phyloP scores from a whole-genome alignment of 2,888 invertebrate species.

The Mesorhabditis sp. region DNA sequence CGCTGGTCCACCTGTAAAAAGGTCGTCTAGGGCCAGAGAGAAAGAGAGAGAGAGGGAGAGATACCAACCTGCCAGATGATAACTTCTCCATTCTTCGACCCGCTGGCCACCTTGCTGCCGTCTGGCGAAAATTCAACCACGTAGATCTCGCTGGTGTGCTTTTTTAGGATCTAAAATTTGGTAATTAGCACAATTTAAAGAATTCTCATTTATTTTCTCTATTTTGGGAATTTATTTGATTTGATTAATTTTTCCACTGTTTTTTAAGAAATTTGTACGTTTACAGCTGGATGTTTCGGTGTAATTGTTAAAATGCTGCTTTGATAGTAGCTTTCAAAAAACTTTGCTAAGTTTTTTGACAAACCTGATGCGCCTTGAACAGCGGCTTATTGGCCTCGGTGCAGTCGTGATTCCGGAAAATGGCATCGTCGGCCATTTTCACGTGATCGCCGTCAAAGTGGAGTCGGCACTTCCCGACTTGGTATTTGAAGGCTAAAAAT shows the following conservation, averaged over 20 bases:
- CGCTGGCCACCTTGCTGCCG: neutral
- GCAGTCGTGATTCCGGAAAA: neutral
- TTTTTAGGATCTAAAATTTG: neutral
- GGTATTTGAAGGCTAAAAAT: neutral
- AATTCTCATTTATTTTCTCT: no score
- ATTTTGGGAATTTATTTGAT: no score
- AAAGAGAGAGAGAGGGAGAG: neutral
- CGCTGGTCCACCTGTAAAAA: neutral
- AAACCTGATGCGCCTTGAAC: neutral
- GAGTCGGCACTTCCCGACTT: neutral
- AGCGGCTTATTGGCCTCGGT: neutral
- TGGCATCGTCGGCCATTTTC: neutral
- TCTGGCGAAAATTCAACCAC: neutral
- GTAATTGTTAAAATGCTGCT: no score
- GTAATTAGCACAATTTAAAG: no score
- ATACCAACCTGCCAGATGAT: neutral
- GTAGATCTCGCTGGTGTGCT: neutral
- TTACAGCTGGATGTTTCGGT: no score
- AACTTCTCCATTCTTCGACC: neutral
- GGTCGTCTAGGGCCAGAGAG: neutral
- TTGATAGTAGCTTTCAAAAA: no score
- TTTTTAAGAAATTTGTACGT: no score
- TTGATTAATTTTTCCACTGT: no score
- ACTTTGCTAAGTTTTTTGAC: neutral
- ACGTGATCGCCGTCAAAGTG: neutral